phyloP scores from a whole-genome alignment of 2,113 vertebrate genomes.

The Haemorhous mexicanus region DNA sequence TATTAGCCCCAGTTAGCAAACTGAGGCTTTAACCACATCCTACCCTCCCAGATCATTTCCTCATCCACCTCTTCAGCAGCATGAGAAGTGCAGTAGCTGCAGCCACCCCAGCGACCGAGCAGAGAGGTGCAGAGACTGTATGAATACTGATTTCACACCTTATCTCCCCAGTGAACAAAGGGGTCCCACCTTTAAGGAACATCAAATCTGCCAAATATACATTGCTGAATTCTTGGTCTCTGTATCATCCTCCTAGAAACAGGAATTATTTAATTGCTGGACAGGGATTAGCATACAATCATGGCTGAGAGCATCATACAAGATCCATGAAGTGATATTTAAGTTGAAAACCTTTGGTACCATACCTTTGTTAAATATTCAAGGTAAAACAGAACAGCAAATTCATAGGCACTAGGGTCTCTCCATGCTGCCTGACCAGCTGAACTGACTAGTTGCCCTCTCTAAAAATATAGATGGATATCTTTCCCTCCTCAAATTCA shows the following conservation, averaged over 20 bases:
- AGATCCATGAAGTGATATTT: not conserved
- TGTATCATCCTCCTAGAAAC: not conserved
- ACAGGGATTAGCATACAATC: not conserved
- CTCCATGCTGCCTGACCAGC: not conserved
- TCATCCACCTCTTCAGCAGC: conserved; percentile 26
- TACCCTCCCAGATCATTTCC: conserved; percentile 48
- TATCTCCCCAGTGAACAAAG: not conserved
- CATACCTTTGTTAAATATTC: not conserved
- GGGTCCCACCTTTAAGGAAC: not conserved
- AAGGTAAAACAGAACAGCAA: not conserved
- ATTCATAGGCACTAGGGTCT: not conserved
- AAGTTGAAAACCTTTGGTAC: not conserved
- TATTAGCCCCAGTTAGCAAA: conserved; percentile 47
- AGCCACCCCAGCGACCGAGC: not conserved
- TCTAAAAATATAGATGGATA: not conserved
- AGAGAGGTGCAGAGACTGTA: not conserved
- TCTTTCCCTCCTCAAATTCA: not conserved
- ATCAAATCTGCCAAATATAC: not conserved
- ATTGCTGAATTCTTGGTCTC: not conserved
- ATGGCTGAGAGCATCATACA: not conserved
- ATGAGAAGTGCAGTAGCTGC: not conserved
- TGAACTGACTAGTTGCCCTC: not conserved
- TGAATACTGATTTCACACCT: not conserved
- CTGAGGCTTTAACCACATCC: conserved; percentile 59
- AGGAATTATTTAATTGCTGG: not conserved